phyloP scores from a whole-genome alignment of 2,888 invertebrate species.

The Cheiracanthium punctorium region DNA sequence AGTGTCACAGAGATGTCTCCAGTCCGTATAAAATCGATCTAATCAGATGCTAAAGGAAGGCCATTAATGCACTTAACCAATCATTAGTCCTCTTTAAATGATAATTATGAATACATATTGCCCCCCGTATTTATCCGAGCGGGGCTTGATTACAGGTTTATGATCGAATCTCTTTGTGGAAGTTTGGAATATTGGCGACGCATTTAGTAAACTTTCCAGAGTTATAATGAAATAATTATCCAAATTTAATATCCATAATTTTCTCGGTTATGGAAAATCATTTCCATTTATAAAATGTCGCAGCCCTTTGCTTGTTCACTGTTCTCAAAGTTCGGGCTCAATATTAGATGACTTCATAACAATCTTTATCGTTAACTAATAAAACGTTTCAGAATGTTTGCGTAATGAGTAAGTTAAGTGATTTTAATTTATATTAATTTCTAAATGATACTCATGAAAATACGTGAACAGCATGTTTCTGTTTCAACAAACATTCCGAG shows the following conservation, averaged over 20 bases:
- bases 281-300: not conserved
- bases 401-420: too few species aligned
- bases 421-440: too few species aligned
- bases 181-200: not conserved
- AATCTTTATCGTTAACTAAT: too few species aligned
- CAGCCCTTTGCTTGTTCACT: not conserved
- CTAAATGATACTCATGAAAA: too few species aligned
- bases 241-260: not conserved
- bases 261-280: not conserved
- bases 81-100: not conserved
- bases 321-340: too few species aligned
- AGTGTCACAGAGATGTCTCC: not conserved
- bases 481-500: too few species aligned
- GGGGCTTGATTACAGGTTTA: not conserved
- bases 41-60: not conserved
- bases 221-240: not conserved
- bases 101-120: slow-evolving; percentile 5
- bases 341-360: too few species aligned
- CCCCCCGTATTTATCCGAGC: not conserved
- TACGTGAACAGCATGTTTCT: too few species aligned
- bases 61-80: slow-evolving; percentile 1
- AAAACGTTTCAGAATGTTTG: too few species aligned
- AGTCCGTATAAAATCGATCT: not conserved
- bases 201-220: not conserved
- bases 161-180: not conserved